A percentile compares a stretch with the other conserved stretches of the same genome.
These are phyloP conservation scores for Cololabis saira DNA, from an alignment of 2,113 vertebrate genomes.

Conservation along the genomic window DNA sequence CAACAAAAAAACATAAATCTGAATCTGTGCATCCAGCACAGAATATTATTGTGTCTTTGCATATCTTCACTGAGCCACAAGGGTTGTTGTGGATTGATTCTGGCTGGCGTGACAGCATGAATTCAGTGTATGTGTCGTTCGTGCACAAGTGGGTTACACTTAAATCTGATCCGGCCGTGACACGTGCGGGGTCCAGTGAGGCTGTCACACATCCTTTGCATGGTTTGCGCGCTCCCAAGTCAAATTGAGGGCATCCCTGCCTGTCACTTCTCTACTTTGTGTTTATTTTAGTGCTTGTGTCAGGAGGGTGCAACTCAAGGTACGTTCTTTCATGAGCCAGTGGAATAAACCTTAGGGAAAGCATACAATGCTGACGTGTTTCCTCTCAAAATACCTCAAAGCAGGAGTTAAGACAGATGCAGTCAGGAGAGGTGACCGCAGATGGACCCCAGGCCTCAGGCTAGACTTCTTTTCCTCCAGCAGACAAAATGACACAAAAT, in stretches of 20 bases:
- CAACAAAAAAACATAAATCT: too few species aligned
- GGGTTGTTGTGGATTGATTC: not conserved
- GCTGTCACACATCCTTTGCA: slow-evolving; percentile 55
- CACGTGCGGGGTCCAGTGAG: slow-evolving; percentile 26
- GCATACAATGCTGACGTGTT: slow-evolving; percentile 24
- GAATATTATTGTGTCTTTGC: too few species aligned
- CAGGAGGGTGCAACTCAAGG: slow-evolving; percentile 17
- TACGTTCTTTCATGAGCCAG: slow-evolving; percentile 24
- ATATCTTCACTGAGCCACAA: too few species aligned
- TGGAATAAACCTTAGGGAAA: slow-evolving; percentile 38
- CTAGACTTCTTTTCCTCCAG: slow-evolving; percentile 37
- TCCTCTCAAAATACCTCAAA: slow-evolving; percentile 37
- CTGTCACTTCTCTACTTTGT: slow-evolving; percentile 53
- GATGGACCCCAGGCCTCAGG: slow-evolving; percentile 66
- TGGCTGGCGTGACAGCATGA: not conserved
- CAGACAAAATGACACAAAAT: slow-evolving; percentile 29
- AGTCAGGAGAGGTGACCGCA: slow-evolving; percentile 67
- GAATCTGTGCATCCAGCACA: too few species aligned
- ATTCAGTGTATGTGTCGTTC: not conserved
- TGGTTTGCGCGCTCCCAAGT: slow-evolving; percentile 45
- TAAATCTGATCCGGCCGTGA: slow-evolving; percentile 34
- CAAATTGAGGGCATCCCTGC: slow-evolving; percentile 52
- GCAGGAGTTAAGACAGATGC: slow-evolving; percentile 53
- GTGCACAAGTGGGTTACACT: slow-evolving; percentile 13
- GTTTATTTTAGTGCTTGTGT: slow-evolving; percentile 16